A percentile compares a stretch with the other conserved stretches of the same genome.
These are phyloP conservation scores for Zeuzera pyrina DNA, from an alignment of 2,888 invertebrate genomes.

Conservation along the genomic window DNA sequence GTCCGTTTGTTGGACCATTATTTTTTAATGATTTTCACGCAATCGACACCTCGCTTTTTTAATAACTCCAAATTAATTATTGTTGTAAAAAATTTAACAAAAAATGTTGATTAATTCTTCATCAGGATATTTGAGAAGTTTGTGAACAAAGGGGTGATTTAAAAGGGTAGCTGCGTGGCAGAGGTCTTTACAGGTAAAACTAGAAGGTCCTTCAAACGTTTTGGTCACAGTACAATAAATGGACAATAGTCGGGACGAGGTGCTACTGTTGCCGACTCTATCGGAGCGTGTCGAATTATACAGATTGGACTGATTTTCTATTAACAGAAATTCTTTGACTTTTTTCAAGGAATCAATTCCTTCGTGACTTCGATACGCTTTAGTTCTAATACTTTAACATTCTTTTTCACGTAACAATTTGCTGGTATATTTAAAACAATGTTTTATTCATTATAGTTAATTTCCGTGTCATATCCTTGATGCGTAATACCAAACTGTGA, in stretches of 20 bases:
- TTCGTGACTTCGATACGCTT: constrained; percentile 46
- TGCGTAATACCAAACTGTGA: no score
- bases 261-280: constrained; percentile 37
- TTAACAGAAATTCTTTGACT: constrained; percentile 37
- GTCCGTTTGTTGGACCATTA: constrained; percentile 34
- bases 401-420: constrained; percentile 11
- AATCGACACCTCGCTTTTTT: constrained; percentile 57
- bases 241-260: constrained; percentile 21
- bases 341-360: constrained; percentile 41
- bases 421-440: no score
- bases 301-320: constrained; percentile 65
- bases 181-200: constrained; percentile 1
- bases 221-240: constrained; percentile 19
- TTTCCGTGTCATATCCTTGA: no score
- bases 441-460: no score
- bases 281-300: constrained; percentile 45
- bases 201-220: constrained; percentile 1
- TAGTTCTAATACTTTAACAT: constrained; percentile 24
- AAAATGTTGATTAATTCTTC: constrained; percentile 56
- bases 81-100: constrained; percentile 34
- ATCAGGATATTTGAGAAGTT: constrained; percentile 56
- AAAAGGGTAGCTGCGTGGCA: neutral
- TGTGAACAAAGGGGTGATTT: constrained; percentile 44
- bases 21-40: constrained; percentile 43
- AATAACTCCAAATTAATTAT: constrained; percentile 61